Evolutionary conservation across 2,797 vertebrate genomes (phyloP), one percentile per base, ranked within the genome.

Genomic region (Sparidentex hasta): DNA sequence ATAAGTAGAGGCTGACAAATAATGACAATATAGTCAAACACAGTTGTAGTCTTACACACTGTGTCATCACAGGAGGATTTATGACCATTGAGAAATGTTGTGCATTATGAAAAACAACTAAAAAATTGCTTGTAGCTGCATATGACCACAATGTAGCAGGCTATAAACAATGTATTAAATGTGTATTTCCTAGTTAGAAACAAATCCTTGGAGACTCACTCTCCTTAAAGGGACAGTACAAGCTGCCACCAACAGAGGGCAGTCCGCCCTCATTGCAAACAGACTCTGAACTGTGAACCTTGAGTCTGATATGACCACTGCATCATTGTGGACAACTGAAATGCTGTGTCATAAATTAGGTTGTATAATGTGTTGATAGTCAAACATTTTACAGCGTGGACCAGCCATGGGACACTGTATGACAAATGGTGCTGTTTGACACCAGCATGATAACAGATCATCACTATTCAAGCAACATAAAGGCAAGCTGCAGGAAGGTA

Each of bases 381-480:
- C 74, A 84, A 85, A 87, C 76, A 65, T 80, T 83, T 90, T 68
- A 83, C 54, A 75, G 82, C 58, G 58, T 1, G 47, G 77, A 75
- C 77, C 79, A 72, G 70, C 83, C 81, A 76, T 88, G 83, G 82
- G 86, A 83, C 87, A 69, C 43, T 21, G 38, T 11, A 70, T 91
- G 92, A 93, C 86, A 80, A 92, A 93, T 92, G 87, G 84, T 11
- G 33, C 46, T 25, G 71, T 87, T 87, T 87, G 89, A 88, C 89
- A 83, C 71, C 66, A 7, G 64, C 79, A 71, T 84, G 88, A 91
- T 90, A 90, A 91, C 84, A 83, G 78, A 92, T 92, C 82, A 93
- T 92, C 85, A 84, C 90, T 88, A 90, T 93, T 92, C 87, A 73
- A 81, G 80, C 77, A 81, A 90, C 86, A 91, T 81, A 86, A 87